phyloP scores from a whole-genome alignment of 2,797 vertebrate genomes.

The Uromys caudimaculatus region DNA sequence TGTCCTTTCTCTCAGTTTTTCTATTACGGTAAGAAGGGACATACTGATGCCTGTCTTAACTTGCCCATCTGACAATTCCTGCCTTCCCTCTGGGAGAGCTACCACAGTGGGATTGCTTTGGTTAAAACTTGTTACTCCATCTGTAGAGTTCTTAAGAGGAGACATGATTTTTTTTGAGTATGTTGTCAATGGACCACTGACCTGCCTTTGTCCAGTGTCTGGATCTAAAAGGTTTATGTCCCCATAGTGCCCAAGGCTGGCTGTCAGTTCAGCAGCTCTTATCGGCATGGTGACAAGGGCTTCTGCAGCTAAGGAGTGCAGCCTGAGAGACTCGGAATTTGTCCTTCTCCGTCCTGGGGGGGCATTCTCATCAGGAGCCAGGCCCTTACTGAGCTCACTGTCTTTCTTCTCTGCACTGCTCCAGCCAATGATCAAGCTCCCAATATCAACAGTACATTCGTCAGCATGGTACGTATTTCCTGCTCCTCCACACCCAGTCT shows the following conservation, averaged over 20 bases:
- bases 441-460: constrained; percentile 84
- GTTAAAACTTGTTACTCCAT: constrained; percentile 82
- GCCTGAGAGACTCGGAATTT: constrained; percentile 95
- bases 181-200: constrained; percentile 77
- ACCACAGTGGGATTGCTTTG: constrained; percentile 85
- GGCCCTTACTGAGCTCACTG: constrained; percentile 79
- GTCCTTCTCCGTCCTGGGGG: constrained; percentile 95
- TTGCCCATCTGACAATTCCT: constrained; percentile 89
- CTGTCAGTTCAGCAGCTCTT: constrained; percentile 91
- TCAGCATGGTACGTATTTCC: constrained; percentile 80
- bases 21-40: constrained; percentile 97
- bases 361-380: constrained; percentile 91
- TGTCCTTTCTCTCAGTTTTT: constrained; percentile 95
- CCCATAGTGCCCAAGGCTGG: constrained; percentile 84
- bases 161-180: constrained; percentile 85
- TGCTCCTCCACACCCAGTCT: constrained; percentile 65
- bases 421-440: constrained; percentile 89
- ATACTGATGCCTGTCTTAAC: constrained; percentile 96
- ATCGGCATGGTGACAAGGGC: constrained; percentile 97
- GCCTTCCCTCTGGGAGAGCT: constrained; percentile 88
- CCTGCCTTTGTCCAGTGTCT: constrained; percentile 86
- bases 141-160: constrained; percentile 83
- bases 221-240: constrained; percentile 83
- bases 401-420: constrained; percentile 86
- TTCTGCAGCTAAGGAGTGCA: constrained; percentile 97